Evolutionary conservation across 2,113 vertebrate species (phyloP), one percentile per base, ranked within the genome.

Genomic region (Tychaedon coryphoeus): DNA sequence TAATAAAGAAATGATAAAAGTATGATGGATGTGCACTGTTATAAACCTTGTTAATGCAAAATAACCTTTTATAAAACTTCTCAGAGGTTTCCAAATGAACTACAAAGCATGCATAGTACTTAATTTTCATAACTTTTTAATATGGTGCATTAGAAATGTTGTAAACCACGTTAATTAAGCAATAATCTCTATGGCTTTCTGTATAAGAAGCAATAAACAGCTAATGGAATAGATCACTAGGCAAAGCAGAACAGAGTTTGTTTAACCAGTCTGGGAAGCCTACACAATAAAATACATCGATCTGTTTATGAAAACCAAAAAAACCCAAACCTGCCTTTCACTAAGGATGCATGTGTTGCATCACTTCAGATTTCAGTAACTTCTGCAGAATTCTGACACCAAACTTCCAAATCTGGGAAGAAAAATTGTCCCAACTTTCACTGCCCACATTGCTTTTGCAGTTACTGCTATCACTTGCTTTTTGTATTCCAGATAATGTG

Each of bases 91-190:
- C 94, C 93, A 91, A 97, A 97, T 96, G 88, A 97, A 91, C 95
- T 92, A 67, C 93, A 94, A 92, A 94, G 94, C 57, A 58, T 96
- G 83, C 77, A 72, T 88, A 96, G 94, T 97, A 96, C 88, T 97
- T 97, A 96, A 98, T 97, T 98, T 97, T 98, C 97, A 97, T 97
- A 97, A 98, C 97, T 98, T 97, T 97, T 98, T 97, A 97, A 97
- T 98, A 94, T 71, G 90, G 94, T 34, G 82, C 95, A 96, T 98
- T 97, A 97, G 96, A 86, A 38, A 95, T 93, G 90, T 96, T 97
- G 97, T 97, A 98, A 98, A 97, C 95, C 92, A 87, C 92, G 96
- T 97, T 98, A 98, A 98, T 98, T 98, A 98, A 97, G 93, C 74
- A 86, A 93, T 97, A 97, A 97, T 97, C 97, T 98, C 96, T 96